These are phyloP conservation scores for Pseudopipra pipra DNA, from an alignment of 2,113 vertebrate species.

Conservation along the genomic window DNA sequence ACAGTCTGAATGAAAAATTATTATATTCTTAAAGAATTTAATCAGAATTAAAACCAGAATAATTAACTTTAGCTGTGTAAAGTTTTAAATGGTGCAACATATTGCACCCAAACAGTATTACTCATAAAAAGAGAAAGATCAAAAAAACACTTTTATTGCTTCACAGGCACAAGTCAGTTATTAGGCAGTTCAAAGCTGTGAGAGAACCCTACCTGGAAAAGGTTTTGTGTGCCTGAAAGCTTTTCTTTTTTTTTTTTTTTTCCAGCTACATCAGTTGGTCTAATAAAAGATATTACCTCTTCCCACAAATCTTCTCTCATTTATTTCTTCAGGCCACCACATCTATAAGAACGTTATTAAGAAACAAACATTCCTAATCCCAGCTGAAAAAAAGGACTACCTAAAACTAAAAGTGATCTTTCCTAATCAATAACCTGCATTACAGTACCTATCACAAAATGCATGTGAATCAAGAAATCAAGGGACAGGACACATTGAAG, in stretches of 20 bases:
- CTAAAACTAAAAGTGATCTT: background rate
- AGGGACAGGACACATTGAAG: background rate
- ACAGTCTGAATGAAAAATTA: background rate
- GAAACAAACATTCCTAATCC: background rate
- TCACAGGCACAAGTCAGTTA: background rate
- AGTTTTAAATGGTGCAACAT: background rate
- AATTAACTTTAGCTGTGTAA: background rate
- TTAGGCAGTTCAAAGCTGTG: background rate
- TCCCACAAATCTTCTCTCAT: background rate
- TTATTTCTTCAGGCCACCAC: background rate
- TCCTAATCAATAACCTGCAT: background rate
- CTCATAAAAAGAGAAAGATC: background rate
- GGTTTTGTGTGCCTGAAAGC: background rate
- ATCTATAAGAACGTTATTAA: background rate
- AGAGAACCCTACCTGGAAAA: background rate
- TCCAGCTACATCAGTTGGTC: background rate
- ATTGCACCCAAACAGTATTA: background rate
- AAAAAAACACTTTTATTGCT: background rate
- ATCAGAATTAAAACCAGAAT: background rate
- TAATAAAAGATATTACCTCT: background rate
- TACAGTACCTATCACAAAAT: background rate
- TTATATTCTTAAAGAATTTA: background rate
- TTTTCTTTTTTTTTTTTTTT: background rate
- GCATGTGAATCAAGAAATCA: background rate
- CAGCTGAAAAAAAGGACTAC: background rate